These are phyloP conservation scores for Rhynchomys soricoides DNA, from an alignment of 2,113 vertebrate species.

Conservation along the genomic window DNA sequence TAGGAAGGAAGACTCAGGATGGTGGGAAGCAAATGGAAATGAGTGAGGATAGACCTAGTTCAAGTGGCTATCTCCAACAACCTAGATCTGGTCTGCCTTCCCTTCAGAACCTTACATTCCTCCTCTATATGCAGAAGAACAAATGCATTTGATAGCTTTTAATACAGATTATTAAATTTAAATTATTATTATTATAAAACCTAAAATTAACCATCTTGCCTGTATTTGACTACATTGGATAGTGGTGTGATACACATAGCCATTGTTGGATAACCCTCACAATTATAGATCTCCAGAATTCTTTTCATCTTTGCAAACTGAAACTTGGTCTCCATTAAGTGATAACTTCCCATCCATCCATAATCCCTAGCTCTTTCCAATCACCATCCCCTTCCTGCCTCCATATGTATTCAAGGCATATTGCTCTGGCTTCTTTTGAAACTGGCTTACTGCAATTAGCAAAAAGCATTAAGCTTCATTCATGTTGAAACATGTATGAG, in stretches of 20 bases:
- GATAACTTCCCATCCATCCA: too few relatives aligned
- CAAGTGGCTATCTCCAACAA: background rate
- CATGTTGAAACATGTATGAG: too few relatives aligned
- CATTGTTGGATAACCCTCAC: rapidly evolving
- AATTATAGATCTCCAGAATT: background rate
- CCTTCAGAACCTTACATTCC: background rate
- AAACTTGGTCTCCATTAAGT: background rate
- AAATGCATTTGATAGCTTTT: background rate
- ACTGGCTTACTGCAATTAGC: background rate
- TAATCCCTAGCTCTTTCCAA: rapidly evolving
- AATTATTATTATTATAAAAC: background rate
- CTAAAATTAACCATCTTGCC: background rate
- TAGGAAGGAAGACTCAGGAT: background rate
- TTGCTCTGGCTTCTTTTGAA: background rate
- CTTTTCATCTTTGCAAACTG: background rate
- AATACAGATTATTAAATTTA: background rate
- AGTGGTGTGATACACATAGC: rapidly evolving
- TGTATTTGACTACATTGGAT: background rate
- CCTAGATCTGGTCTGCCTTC: background rate
- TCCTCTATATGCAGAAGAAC: background rate
- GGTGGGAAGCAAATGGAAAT: too few relatives aligned
- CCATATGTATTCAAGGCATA: background rate
- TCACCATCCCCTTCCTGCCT: rapidly evolving
- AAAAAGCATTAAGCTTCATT: background rate
- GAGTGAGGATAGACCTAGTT: background rate